Evolutionary conservation across 2,888 invertebrate species (phyloP), one percentile per base, ranked within the genome.

Genomic region (Plebejus argus): DNA sequence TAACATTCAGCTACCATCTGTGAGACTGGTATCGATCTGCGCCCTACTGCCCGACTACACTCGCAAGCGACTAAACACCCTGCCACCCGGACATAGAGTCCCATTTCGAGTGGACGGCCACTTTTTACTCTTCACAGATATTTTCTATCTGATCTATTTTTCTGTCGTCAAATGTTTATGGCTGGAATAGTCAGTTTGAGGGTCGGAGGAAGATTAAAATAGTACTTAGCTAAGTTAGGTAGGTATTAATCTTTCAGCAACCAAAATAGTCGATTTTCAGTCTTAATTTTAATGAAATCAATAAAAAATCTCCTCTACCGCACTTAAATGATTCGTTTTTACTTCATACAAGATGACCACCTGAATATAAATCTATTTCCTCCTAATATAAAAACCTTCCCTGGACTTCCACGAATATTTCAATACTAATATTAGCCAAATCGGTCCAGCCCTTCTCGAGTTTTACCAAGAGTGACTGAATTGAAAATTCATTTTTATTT

Each of bases 11-110:
- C 28, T 15, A 66, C 28, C 66, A 39, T 35, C 39, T 93, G 90
- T 92, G 92, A 90, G 89, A 90, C 89, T 86, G 82, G 87, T 90
- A 93, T 93, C 91, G 93, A 93, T 90, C 83, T 86, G 76, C 91
- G 93, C 88, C 90, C 93, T 90, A 93, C 90, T 92, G 92, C 89
- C 92, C 91, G 87, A 91, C 89, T 88, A 89, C 89, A 89, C 86
- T 86, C 80, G 82, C 86, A 86, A 81, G 82, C 87, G 82, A 89
- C 86, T 88, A 84, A 84, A 84, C 82, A 83, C 83, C 88, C 86
- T 89, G 86, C 82, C 79, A 35, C 80, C 78, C 78, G 78, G 82
- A 15, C 76, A 81, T 83, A 90, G 83, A 87, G 91, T 82, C 82
- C 81, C 87, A 81, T 87, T 83, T 91, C 12, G 49, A 20, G n/a